Base-by-base conservation (phyloP, 2,797 vertebrate genomes). In the Liparis tanakae region DNA sequence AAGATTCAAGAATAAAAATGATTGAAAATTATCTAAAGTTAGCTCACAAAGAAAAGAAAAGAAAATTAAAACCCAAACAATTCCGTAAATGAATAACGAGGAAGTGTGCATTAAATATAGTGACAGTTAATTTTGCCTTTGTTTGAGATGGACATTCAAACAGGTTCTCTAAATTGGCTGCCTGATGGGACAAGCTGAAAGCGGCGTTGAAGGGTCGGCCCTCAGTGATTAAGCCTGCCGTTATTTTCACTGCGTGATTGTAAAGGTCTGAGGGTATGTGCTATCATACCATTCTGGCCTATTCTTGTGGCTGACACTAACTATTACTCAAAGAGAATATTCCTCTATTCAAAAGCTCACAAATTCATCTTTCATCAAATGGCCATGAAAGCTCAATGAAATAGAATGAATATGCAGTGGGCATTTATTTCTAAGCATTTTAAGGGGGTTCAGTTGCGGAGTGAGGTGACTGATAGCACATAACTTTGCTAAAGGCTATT, bases 251-350 rank as follows among this genome's bases (percentile, higher is more conserved):
- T 17, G 39, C 3, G 18, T 6, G 12, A 55, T 59, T 46, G 51
- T 36, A 63, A 34, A 46, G 39, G 70, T 44, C 67, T 59, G 57
- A 44, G 58, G 30, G 5, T 25, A 30, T 55, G 18, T 20, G 57
- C 41, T 76, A 84, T 79, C 68, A 72, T 62, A 67, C 37, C 39
- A 74, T 63, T 73, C 30, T 55, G 67, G 48, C 66, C 63, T 76
- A 10, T 79, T 81, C 57, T 78, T 68, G 50, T 57, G 25, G 55
- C 25, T 84, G 73, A 83, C 69, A 72, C 53, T 33, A 62, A 83
- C 51, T 54, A 63, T 76, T 73, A 75, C 60, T 79, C 72, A 79
- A 67, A 51, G 39, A 72, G 53, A 68, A 74, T 66, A 70, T 60
- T 48, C 25, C 10, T 54, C 43, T 41, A 51, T 76, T 73, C 79